Conservation (phyloP, 2,888 invertebrate species). For the Siphlonurus alternatus region DNA sequence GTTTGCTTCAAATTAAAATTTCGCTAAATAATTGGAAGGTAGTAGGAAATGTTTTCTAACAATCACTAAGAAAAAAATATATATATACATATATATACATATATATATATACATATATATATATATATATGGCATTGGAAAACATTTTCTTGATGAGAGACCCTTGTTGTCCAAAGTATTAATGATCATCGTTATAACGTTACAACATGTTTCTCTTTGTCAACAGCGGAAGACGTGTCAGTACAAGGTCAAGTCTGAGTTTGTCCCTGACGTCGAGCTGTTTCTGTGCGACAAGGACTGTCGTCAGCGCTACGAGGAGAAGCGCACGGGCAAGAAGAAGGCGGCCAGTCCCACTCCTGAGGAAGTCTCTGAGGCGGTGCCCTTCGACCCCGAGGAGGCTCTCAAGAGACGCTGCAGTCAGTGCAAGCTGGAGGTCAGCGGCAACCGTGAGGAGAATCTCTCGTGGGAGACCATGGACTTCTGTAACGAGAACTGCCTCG, state of each 20-base stretch:
- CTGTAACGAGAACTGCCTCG: slow-evolving; percentile 74
- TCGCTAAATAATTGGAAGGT: too few relatives aligned
- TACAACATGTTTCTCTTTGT: too few relatives aligned
- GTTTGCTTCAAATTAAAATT: too few relatives aligned
- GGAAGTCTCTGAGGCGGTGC: not conserved
- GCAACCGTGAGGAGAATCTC: slow-evolving; percentile 42
- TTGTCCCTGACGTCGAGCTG: slow-evolving; percentile 15
- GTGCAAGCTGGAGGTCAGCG: slow-evolving; percentile 24
- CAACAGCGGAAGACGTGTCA: slow-evolving; percentile 17
- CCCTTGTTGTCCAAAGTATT: too few relatives aligned
- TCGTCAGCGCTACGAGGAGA: slow-evolving; percentile 33
- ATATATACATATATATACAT: too few relatives aligned
- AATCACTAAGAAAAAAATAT: too few relatives aligned
- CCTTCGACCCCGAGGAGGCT: not conserved
- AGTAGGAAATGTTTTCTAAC: too few relatives aligned
- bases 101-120: too few relatives aligned
- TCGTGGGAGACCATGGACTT: slow-evolving; percentile 92
- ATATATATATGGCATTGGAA: too few relatives aligned
- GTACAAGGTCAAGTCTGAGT: slow-evolving; percentile 24
- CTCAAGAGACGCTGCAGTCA: slow-evolving; percentile 8
- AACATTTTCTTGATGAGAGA: too few relatives aligned
- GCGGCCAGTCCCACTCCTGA: slow-evolving; percentile 27
- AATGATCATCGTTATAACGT: too few relatives aligned
- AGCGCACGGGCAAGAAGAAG: slow-evolving; percentile 35
- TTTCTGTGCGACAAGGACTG: slow-evolving; percentile 31